These are phyloP conservation scores for Drosophila barbarae DNA, from an alignment of 2,888 invertebrate genomes.

Conservation along the genomic window DNA sequence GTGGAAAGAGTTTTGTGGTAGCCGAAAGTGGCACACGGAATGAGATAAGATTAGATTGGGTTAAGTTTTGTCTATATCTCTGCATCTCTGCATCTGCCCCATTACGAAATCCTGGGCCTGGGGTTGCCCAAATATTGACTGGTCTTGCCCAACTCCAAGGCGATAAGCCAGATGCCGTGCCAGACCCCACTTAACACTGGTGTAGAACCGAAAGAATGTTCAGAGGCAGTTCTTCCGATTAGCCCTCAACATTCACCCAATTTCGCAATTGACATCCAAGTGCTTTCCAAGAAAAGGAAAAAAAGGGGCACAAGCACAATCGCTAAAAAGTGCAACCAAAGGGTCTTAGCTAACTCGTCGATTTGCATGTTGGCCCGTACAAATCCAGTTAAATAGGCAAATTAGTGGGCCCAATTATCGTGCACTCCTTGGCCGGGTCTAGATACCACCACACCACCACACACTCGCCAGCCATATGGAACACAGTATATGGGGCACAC, in stretches of 20 bases:
- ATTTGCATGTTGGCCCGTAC: constrained; percentile 60
- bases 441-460: constrained; percentile 38
- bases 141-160: not conserved
- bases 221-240: constrained; percentile 26
- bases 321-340: constrained; percentile 42
- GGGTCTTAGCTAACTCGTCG: constrained; percentile 24
- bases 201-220: constrained; percentile 36
- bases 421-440: constrained; percentile 33
- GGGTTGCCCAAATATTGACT: constrained; percentile 43
- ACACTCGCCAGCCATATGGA: constrained; percentile 14
- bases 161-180: constrained; percentile 53
- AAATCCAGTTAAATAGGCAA: constrained; percentile 69
- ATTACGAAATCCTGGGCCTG: constrained; percentile 6
- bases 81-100: constrained; percentile 6
- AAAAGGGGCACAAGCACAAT: not conserved
- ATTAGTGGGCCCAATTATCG: constrained; percentile 68
- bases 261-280: constrained; percentile 62
- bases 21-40: constrained; percentile 61
- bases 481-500: constrained; percentile 28
- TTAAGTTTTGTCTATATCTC: not conserved
- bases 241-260: constrained; percentile 46
- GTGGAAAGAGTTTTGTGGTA: constrained; percentile 45
- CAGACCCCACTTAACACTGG: constrained; percentile 54
- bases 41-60: constrained; percentile 57
- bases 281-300: constrained; percentile 58